Evolutionary conservation across 2,888 invertebrate species (phyloP).

Genomic region (Flexamia atlantica): DNA sequence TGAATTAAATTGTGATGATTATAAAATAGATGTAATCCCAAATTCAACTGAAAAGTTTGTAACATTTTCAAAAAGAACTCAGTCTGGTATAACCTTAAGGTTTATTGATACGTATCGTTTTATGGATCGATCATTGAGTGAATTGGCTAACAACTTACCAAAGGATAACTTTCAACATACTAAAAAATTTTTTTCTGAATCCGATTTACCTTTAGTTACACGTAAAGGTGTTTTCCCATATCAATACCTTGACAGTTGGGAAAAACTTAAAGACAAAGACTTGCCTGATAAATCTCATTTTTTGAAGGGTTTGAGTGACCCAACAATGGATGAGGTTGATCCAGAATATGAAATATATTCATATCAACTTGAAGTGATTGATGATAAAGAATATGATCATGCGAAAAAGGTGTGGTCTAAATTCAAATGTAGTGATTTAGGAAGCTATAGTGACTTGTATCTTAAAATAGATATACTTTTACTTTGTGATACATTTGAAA

Average conservation of each 20-base stretch:
- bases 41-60: conserved; percentile 50
- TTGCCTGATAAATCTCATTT: conserved; percentile 69
- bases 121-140: background rate
- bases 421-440: conserved; percentile 71
- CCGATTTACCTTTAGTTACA: conserved; percentile 23
- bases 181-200: background rate
- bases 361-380: background rate
- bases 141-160: conserved; percentile 3
- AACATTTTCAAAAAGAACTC: conserved; percentile 39
- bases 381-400: conserved; percentile 71
- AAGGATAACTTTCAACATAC: background rate
- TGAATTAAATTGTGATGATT: conserved; percentile 29
- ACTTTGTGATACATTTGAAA: conserved; percentile 34
- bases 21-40: conserved; percentile 37
- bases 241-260: conserved; percentile 62
- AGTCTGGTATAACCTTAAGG: background rate
- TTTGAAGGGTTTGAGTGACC: conserved; percentile 68
- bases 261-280: conserved; percentile 57
- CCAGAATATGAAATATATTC: background rate
- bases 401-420: conserved; percentile 71
- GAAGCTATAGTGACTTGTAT: conserved; percentile 71
- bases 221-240: conserved; percentile 65
- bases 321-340: conserved; percentile 67
- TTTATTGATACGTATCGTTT: conserved; percentile 26
- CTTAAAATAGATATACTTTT: conserved; percentile 59